Evolutionary conservation across 1,140 invertebrate genomes (phyloP).

Genomic region (Choristoneura fumiferana): DNA sequence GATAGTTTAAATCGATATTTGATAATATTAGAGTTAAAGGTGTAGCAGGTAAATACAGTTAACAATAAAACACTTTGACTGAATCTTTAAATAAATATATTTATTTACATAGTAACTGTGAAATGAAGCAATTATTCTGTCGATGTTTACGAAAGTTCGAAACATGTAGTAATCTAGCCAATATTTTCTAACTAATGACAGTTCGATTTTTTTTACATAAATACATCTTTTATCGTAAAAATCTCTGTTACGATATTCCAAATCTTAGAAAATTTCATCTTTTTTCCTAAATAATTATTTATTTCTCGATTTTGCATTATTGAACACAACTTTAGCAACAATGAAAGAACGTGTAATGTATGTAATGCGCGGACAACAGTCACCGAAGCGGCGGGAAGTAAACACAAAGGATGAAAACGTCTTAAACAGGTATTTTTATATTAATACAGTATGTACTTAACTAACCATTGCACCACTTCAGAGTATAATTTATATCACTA

Average conservation of each 20-base stretch:
- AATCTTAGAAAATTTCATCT: slow-evolving; percentile 55
- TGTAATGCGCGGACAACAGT: slow-evolving; percentile 49
- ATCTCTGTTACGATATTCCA: slow-evolving; percentile 51
- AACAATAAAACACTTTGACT: slow-evolving; percentile 40
- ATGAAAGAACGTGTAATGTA: slow-evolving; percentile 22
- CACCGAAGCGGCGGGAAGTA: slow-evolving; percentile 50
- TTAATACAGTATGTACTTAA: slow-evolving; percentile 54
- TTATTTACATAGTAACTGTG: slow-evolving; percentile 74
- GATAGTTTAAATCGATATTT: too few relatives aligned
- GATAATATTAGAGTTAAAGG: too few relatives aligned
- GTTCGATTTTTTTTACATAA: slow-evolving; percentile 66
- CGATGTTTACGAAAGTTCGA: slow-evolving; percentile 59
- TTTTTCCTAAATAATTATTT: slow-evolving; percentile 36
- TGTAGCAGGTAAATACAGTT: too few relatives aligned
- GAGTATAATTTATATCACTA: slow-evolving; percentile 59
- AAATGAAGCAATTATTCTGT: slow-evolving; percentile 65
- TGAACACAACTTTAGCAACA: slow-evolving; percentile 24
- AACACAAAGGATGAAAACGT: slow-evolving; percentile 33
- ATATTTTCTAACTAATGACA: slow-evolving; percentile 59
- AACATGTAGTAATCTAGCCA: slow-evolving; percentile 54
- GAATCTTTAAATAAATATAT: slow-evolving; percentile 77
- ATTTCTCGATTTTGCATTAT: slow-evolving; percentile 27
- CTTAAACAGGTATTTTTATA: slow-evolving; percentile 43
- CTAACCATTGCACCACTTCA: slow-evolving; percentile 67
- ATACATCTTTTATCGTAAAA: slow-evolving; percentile 67